These are phyloP conservation scores for Lamellibrachia luymesi DNA, from an alignment of 1,140 invertebrate genomes.

Conservation along the genomic window DNA sequence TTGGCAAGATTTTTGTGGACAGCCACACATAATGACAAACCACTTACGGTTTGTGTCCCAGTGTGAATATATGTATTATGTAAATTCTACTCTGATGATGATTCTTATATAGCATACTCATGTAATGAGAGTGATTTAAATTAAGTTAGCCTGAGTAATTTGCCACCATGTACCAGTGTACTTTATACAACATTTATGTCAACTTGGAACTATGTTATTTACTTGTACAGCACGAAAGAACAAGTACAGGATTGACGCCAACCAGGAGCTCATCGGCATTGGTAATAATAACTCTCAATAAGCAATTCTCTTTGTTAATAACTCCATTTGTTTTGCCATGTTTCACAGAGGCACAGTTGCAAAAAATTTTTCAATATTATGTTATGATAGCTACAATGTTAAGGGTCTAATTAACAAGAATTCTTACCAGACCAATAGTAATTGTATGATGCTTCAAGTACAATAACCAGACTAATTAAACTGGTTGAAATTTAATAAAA, in stretches of 20 bases:
- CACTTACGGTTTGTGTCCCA: neutral
- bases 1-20: neutral
- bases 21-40: neutral
- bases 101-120: neutral
- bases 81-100: neutral
- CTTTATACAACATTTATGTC: neutral
- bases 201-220: slow-evolving; percentile 19
- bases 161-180: too few relatives aligned
- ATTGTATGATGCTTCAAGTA: neutral
- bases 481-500: too few relatives aligned
- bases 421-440: neutral
- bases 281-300: slow-evolving; percentile 23
- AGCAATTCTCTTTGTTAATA: neutral
- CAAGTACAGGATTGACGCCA: slow-evolving; percentile 52
- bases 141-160: neutral
- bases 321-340: neutral
- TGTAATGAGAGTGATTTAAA: neutral
- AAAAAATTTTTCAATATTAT: neutral
- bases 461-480: too few relatives aligned
- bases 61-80: neutral
- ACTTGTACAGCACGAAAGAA: slow-evolving; percentile 49
- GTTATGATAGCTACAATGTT: neutral
- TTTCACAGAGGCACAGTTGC: neutral
- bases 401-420: neutral
- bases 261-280: slow-evolving; percentile 54